Base-by-base conservation (phyloP, 1,140 invertebrate genomes). In the Holcopasites calliopsidis region DNA sequence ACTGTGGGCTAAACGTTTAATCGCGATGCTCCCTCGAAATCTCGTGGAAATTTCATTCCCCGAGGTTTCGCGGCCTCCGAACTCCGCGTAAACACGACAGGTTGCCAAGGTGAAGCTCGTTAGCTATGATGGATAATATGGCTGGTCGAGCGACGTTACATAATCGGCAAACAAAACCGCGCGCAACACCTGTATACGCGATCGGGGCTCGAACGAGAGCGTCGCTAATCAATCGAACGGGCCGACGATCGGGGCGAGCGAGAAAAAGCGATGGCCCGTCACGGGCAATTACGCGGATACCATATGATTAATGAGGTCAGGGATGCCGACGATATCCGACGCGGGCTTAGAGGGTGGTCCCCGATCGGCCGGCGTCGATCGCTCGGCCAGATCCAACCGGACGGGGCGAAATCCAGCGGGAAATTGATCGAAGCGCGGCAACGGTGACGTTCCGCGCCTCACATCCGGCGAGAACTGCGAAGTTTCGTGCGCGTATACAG, bases 1-100 rank as follows among this genome's bases (percentile, higher is more conserved):
- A 16, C 10, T 31, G 33, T 33, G 47, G 64, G 52, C n/a, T n/a
- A n/a, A 49, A 50, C 49, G 64, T 81, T 81, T 81, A 81, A 79
- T 50, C 60, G 42, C 38, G 18, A 21, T 35, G 55, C 33, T 65
- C 58, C 66, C 52, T 73, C 35, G 50, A 28, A 40, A 44, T 69
- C 38, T 49, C 38, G 66, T 55, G 35, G 28, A 69, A 57, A 21
- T 28, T 26, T 57, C n/a, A 4, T 55, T 2, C 28, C 2, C 5
- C 18, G 0, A n/a, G n/a, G 6, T 35, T n/a, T n/a, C n/a, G n/a
- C 11, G 2, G 3, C 11, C 23, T 52, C 18, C 11, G 11, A 40
- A 40, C n/a, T 21, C 23, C 33, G 11, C 28, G 40, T 2, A 16
- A 16, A 35, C 18, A 1, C 38, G 58, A 61, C 31, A 42, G 28